phyloP scores from a whole-genome alignment of 2,797 vertebrate genomes.

The Chrosomus eos region DNA sequence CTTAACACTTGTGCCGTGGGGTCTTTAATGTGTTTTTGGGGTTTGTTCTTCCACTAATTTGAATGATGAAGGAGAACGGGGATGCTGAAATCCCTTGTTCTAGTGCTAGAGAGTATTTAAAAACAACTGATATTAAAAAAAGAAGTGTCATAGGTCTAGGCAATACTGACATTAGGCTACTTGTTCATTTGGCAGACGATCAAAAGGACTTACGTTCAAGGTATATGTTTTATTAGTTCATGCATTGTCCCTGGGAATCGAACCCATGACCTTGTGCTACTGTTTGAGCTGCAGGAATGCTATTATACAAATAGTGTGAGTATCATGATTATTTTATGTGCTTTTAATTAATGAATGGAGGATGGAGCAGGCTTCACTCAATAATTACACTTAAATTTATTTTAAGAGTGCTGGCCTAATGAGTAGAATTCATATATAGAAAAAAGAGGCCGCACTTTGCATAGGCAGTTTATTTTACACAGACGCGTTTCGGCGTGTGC shows the following conservation, averaged over 20 bases:
- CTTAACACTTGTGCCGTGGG: slow-evolving; percentile 40
- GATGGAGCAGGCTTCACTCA: too few species aligned
- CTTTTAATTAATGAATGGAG: slow-evolving; percentile 31
- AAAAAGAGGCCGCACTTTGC: too few species aligned
- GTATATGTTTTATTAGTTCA: not conserved
- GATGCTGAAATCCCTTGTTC: slow-evolving; percentile 5
- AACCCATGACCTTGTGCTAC: not conserved
- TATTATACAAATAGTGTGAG: not conserved
- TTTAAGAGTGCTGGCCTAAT: too few species aligned
- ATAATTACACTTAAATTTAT: too few species aligned
- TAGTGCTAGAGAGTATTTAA: not conserved
- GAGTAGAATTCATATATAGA: too few species aligned
- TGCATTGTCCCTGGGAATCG: not conserved
- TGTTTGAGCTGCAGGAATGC: not conserved
- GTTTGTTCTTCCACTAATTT: slow-evolving; percentile 55
- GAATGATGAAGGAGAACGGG: slow-evolving; percentile 44
- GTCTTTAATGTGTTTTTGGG: slow-evolving; percentile 51
- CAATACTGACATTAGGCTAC: not conserved
- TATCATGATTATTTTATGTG: not conserved
- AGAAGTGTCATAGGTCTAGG: not conserved
- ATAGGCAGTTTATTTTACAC: too few species aligned
- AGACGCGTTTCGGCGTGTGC: too few species aligned
- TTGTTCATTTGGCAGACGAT: not conserved
- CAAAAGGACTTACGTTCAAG: not conserved
- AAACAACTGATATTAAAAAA: not conserved